Conservation (phyloP, 2,888 invertebrate species). For the Andrena camellia region DNA sequence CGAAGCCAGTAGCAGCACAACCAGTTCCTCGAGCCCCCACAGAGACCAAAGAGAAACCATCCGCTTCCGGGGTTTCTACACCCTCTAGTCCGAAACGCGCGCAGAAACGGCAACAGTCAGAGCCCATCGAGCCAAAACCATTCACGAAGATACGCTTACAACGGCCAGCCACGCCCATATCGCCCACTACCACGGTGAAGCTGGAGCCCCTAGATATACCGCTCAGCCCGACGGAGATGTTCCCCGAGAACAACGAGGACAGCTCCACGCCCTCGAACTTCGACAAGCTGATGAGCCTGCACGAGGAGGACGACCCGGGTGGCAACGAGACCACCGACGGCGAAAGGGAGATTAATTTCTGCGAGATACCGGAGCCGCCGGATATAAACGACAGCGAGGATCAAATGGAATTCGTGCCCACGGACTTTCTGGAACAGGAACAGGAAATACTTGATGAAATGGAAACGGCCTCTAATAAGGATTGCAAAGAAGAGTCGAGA, state of each 20-base stretch:
- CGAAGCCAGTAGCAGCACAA: slow-evolving; percentile 74
- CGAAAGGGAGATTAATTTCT: slow-evolving; percentile 77
- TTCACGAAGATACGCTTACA: slow-evolving; percentile 83
- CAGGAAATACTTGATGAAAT: slow-evolving; percentile 82
- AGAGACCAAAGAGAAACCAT: slow-evolving; percentile 79
- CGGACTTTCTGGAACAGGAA: slow-evolving; percentile 84
- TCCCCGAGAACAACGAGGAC: slow-evolving; percentile 78
- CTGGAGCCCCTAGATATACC: slow-evolving; percentile 82
- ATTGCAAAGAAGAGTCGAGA: slow-evolving; percentile 71
- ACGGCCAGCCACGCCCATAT: slow-evolving; percentile 76
- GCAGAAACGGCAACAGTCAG: slow-evolving; percentile 78
- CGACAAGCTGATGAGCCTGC: slow-evolving; percentile 78
- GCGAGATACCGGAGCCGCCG: slow-evolving; percentile 74
- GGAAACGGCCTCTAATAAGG: slow-evolving; percentile 75
- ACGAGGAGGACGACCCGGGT: slow-evolving; percentile 82
- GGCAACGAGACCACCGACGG: slow-evolving; percentile 73
- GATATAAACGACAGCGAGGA: slow-evolving; percentile 81
- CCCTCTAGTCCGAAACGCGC: slow-evolving; percentile 80
- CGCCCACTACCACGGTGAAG: slow-evolving; percentile 78
- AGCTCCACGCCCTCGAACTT: slow-evolving; percentile 77
- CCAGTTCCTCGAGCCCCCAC: slow-evolving; percentile 65
- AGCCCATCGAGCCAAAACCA: slow-evolving; percentile 74
- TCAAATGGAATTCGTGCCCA: slow-evolving; percentile 84
- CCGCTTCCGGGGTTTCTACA: slow-evolving; percentile 65
- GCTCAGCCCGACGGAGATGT: slow-evolving; percentile 80